phyloP scores from a whole-genome alignment of 2,113 vertebrate genomes.

The Sitta europaea region DNA sequence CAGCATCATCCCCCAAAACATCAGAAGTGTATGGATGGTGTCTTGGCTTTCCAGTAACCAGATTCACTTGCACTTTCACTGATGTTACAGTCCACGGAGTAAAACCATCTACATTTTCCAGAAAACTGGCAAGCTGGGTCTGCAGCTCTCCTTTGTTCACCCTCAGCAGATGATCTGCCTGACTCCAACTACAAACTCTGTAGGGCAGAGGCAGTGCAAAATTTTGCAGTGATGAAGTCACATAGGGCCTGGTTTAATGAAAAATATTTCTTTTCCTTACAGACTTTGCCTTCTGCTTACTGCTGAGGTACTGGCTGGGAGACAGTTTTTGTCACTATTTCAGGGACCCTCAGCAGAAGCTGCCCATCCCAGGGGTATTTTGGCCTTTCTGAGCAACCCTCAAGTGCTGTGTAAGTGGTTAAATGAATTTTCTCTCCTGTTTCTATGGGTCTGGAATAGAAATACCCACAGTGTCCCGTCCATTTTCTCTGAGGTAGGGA shows the following conservation, averaged over 20 bases:
- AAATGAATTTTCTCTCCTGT: not conserved
- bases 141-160: not conserved
- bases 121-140: not conserved
- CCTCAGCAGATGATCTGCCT: not conserved
- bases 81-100: not conserved
- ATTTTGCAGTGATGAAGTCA: not conserved
- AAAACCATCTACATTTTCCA: not conserved
- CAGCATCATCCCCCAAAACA: constrained; percentile 22
- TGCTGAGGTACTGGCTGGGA: not conserved
- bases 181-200: not conserved
- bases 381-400: not conserved
- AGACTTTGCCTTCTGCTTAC: not conserved
- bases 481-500: not conserved
- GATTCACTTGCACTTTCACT: constrained; percentile 32
- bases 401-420: not conserved
- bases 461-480: not conserved
- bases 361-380: not conserved
- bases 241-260: not conserved
- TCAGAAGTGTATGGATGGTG: not conserved
- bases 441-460: not conserved
- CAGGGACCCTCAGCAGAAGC: not conserved
- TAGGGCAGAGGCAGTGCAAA: not conserved
- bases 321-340: not conserved
- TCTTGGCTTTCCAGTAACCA: constrained; percentile 55
- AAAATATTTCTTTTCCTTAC: not conserved